Percentiles rank a stretch among this genome's conserved stretches.
Evolutionary conservation across 2,797 vertebrate genomes (phyloP).

Genomic region (Anableps anableps): DNA sequence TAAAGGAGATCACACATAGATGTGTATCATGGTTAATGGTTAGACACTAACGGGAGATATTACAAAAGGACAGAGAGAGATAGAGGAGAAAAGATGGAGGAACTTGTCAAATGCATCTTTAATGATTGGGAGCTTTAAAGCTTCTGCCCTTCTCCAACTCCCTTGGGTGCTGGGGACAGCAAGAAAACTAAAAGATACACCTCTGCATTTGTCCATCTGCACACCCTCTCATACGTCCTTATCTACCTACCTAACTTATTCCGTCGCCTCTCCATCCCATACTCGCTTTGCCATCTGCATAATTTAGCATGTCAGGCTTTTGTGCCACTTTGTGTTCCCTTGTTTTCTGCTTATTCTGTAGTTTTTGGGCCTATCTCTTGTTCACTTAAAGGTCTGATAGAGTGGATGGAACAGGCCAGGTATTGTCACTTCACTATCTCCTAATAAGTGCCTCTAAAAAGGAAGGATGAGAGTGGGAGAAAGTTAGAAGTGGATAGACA

Average conservation of each 20-base stretch:
- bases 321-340: slow-evolving; percentile 72
- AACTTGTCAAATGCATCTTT: slow-evolving; percentile 78
- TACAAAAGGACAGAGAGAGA: slow-evolving; percentile 36
- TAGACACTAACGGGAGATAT: slow-evolving; percentile 43
- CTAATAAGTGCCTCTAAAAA: slow-evolving; percentile 61
- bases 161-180: slow-evolving; percentile 77
- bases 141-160: slow-evolving; percentile 57
- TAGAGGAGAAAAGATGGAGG: slow-evolving; percentile 31
- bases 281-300: slow-evolving; percentile 76
- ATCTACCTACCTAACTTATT: slow-evolving; percentile 50
- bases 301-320: slow-evolving; percentile 79
- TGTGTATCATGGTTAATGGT: slow-evolving; percentile 63
- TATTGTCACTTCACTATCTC: slow-evolving; percentile 67
- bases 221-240: slow-evolving; percentile 52
- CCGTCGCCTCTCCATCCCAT: slow-evolving; percentile 59
- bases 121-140: slow-evolving; percentile 70
- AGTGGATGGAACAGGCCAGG: slow-evolving; percentile 59
- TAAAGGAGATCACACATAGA: slow-evolving; percentile 52
- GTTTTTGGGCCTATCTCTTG: slow-evolving; percentile 60
- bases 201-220: slow-evolving; percentile 68
- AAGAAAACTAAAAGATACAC: slow-evolving; percentile 62
- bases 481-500: slow-evolving; percentile 54
- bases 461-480: slow-evolving; percentile 24
- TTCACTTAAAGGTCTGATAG: slow-evolving; percentile 59
- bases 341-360: slow-evolving; percentile 67